Conservation (phyloP, 1,140 invertebrate species). For the Piezodorus guildinii region DNA sequence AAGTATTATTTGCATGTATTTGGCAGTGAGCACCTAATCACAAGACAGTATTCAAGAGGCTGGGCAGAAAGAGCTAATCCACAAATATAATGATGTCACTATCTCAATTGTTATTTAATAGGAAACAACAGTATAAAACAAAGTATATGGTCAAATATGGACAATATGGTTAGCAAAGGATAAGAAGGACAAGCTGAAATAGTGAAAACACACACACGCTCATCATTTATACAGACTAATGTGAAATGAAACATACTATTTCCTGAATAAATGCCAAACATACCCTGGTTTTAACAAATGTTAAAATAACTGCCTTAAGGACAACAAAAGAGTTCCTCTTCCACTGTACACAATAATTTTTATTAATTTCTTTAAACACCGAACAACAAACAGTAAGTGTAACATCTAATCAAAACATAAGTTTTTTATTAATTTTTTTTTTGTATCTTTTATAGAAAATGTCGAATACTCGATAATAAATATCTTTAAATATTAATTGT, state of each 20-base stretch:
- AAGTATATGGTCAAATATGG: no score
- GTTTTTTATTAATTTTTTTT: slow-evolving; percentile 18
- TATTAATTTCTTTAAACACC: slow-evolving; percentile 14
- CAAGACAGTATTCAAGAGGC: background rate
- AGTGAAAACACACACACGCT: no score
- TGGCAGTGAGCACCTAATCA: slow-evolving; percentile 14
- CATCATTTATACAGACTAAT: no score
- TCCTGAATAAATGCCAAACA: no score
- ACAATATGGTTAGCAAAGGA: no score
- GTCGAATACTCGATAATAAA: background rate
- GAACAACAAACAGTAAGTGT: slow-evolving; percentile 21
- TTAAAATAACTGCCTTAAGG: no score
- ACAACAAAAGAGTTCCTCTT: slow-evolving; percentile 24
- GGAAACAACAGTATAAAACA: no score
- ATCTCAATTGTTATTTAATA: no score
- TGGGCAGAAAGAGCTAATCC: background rate
- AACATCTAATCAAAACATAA: slow-evolving; percentile 16
- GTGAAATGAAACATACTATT: no score
- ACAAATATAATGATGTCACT: no score
- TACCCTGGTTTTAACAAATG: no score
- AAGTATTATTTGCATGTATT: background rate
- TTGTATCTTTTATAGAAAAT: slow-evolving; percentile 17
- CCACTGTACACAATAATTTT: slow-evolving; percentile 18
- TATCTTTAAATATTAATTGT: background rate
- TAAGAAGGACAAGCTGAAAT: no score